phyloP scores from a whole-genome alignment of 2,888 invertebrate species.

The Tipula helvola region DNA sequence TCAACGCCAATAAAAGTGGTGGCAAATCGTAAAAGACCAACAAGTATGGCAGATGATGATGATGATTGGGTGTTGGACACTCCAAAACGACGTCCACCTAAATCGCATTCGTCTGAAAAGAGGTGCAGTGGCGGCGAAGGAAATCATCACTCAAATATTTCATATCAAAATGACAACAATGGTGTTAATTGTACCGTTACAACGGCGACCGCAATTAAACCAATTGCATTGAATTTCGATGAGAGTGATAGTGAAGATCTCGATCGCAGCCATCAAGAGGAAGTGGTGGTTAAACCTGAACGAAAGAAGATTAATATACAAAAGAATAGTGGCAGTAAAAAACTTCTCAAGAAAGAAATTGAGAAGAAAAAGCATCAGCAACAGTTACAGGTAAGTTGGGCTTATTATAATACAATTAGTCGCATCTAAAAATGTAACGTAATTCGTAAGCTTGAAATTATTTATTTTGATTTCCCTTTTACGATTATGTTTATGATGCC shows the following conservation, averaged over 20 bases:
- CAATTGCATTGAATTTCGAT: neutral
- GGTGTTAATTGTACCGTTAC: neutral
- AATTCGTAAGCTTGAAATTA: neutral
- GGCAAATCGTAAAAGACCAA: constrained; percentile 27
- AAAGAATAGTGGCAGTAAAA: constrained; percentile 15
- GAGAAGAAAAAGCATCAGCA: constrained; percentile 19
- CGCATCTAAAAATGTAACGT: neutral
- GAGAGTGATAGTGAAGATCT: constrained; percentile 12
- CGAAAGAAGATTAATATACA: constrained; percentile 10
- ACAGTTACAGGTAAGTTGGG: constrained; percentile 18
- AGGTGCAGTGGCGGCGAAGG: constrained; percentile 11
- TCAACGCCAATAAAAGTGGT: constrained; percentile 11
- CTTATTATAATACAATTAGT: neutral
- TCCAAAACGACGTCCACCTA: constrained; percentile 20
- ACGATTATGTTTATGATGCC: neutral
- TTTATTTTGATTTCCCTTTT: neutral
- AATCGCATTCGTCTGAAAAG: constrained; percentile 16
- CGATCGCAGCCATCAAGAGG: neutral
- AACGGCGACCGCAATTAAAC: constrained; percentile 11
- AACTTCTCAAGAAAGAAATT: constrained; percentile 17
- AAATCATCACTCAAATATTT: neutral
- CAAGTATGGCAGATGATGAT: constrained; percentile 31
- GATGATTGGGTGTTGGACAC: constrained; percentile 38
- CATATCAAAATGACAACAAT: constrained; percentile 5
- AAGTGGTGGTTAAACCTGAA: neutral